Conservation (phyloP, 2,797 vertebrate species). For the Chiroxiphia lanceolata region DNA sequence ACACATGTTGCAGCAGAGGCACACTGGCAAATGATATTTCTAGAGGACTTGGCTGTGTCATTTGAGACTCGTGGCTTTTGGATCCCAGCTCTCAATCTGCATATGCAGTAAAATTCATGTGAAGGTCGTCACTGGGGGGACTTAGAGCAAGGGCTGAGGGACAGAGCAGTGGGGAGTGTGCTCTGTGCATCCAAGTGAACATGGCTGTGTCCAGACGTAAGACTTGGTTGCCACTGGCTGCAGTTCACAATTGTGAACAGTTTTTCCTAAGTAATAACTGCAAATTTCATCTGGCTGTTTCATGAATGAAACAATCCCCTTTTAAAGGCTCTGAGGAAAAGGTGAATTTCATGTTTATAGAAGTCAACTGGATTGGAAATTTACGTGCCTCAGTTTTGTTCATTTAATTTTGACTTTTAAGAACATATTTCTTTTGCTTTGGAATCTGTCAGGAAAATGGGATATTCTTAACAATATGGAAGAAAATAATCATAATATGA, state of each 20-base stretch:
- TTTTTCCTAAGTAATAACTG: background rate
- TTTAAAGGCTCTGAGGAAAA: background rate
- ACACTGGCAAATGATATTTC: background rate
- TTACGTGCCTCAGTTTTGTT: background rate
- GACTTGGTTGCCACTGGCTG: background rate
- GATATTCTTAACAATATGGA: background rate
- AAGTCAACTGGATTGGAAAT: background rate
- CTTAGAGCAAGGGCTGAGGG: background rate
- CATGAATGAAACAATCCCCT: background rate
- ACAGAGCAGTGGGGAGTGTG: background rate
- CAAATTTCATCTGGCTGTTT: background rate
- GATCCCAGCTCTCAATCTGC: background rate
- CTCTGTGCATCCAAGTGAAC: background rate
- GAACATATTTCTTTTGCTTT: background rate
- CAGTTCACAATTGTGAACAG: background rate
- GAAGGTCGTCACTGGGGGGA: background rate
- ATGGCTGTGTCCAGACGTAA: accelerated
- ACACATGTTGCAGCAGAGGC: background rate
- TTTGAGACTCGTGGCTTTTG: background rate
- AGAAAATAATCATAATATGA: background rate
- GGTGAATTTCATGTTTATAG: background rate
- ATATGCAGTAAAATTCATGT: background rate
- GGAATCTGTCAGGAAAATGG: background rate
- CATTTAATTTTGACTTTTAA: background rate
- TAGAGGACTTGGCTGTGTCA: background rate